These are phyloP conservation scores for Dicranocentrus wangi DNA, from an alignment of 2,888 invertebrate genomes.

Conservation along the genomic window DNA sequence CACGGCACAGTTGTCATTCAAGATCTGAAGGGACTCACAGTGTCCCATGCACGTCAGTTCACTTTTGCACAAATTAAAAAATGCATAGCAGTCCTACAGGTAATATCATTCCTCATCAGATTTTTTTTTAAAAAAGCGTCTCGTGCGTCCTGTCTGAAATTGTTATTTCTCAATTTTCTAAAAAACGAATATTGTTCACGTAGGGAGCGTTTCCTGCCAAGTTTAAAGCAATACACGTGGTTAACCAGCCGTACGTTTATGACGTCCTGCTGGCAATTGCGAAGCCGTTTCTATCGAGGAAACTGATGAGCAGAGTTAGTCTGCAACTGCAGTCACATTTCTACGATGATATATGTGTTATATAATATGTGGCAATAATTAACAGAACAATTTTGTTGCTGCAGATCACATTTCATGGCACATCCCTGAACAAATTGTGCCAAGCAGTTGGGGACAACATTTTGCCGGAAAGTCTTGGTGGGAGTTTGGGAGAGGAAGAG, in stretches of 20 bases:
- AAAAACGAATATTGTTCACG: neutral
- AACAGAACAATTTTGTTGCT: too few species aligned
- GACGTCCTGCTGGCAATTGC: conserved; percentile 49
- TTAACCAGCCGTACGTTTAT: conserved; percentile 61
- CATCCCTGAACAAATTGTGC: conserved; percentile 41
- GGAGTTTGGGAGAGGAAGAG: conserved; percentile 36
- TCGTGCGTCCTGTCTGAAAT: neutral
- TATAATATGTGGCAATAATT: too few species aligned
- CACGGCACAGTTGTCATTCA: conserved; percentile 63
- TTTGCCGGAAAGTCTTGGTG: conserved; percentile 50
- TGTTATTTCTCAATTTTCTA: neutral
- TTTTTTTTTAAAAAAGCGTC: too few species aligned
- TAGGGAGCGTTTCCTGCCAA: conserved; percentile 63
- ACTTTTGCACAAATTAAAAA: conserved; percentile 58
- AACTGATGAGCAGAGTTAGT: conserved; percentile 52
- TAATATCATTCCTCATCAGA: neutral
- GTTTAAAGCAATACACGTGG: conserved; percentile 61
- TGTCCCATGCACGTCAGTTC: conserved; percentile 56
- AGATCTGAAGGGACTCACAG: conserved; percentile 53
- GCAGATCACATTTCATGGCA: conserved; percentile 51
- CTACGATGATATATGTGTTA: too few species aligned
- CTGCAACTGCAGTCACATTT: too few species aligned
- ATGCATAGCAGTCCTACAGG: conserved; percentile 60
- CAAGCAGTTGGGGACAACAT: conserved; percentile 50
- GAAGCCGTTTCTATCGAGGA: conserved; percentile 56